phyloP scores from a whole-genome alignment of 2,797 vertebrate species.

The Manis javanica region DNA sequence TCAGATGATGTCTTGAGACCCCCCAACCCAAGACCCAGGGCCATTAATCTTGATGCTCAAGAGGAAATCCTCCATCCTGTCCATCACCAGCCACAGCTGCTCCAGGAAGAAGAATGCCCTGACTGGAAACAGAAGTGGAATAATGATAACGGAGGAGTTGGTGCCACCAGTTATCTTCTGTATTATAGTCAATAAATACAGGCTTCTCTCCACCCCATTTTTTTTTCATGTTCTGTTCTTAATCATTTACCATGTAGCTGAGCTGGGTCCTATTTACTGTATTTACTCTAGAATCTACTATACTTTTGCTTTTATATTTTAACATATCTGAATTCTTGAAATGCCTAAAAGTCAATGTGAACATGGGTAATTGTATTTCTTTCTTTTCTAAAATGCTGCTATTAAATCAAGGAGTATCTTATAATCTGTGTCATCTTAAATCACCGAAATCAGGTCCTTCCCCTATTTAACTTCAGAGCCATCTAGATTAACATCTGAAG shows the following conservation, averaged over 20 bases:
- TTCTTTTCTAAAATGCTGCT: constrained; percentile 49
- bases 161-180: too few relatives aligned
- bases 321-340: constrained; percentile 35
- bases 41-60: background rate
- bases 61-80: background rate
- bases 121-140: background rate
- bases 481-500: background rate
- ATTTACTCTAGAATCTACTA: background rate
- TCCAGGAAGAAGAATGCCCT: background rate
- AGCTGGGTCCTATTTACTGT: background rate
- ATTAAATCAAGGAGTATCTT: background rate
- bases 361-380: background rate
- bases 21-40: background rate
- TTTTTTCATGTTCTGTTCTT: background rate
- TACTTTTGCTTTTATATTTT: background rate
- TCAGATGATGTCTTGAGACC: background rate
- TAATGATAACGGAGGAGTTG: background rate
- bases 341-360: background rate
- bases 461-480: background rate
- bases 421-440: background rate
- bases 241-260: background rate
- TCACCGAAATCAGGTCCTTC: background rate
- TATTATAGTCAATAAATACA: background rate
- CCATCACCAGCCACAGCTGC: background rate
- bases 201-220: background rate